These are phyloP conservation scores for Anguilla anguilla DNA, from an alignment of 2,797 vertebrate genomes.

Conservation along the genomic window DNA sequence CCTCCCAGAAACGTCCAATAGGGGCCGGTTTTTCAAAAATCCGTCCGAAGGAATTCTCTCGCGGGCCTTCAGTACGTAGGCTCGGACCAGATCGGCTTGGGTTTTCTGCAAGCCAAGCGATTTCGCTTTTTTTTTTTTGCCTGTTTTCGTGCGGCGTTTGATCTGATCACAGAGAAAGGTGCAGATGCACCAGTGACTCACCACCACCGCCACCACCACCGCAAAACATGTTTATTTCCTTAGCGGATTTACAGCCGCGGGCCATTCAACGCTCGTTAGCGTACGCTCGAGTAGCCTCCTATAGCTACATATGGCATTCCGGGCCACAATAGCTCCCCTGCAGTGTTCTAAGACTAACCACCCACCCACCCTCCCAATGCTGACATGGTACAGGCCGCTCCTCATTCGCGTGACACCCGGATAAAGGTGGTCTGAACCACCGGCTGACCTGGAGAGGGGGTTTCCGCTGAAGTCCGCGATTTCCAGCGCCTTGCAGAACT, in stretches of 20 bases:
- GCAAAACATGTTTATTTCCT: neutral
- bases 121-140: neutral
- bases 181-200: neutral
- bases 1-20: neutral
- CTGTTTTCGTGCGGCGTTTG: neutral
- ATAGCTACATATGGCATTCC: neutral
- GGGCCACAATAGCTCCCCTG: too few species aligned
- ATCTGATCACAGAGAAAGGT: constrained; percentile 19
- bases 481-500: constrained; percentile 95
- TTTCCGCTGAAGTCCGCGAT: constrained; percentile 98
- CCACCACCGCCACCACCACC: too few species aligned
- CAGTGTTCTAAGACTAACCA: neutral
- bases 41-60: neutral
- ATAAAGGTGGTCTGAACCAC: constrained; percentile 26
- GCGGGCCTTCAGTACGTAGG: neutral
- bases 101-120: neutral
- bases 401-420: neutral
- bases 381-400: constrained; percentile 11
- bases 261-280: neutral
- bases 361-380: neutral
- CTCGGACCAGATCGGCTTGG: neutral
- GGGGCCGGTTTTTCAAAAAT: neutral
- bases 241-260: neutral
- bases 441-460: constrained; percentile 88
- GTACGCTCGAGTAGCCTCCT: neutral